Evolutionary conservation across 2,888 invertebrate genomes (phyloP), one percentile per base, ranked within the genome.

Genomic region (Archips crataeganus): DNA sequence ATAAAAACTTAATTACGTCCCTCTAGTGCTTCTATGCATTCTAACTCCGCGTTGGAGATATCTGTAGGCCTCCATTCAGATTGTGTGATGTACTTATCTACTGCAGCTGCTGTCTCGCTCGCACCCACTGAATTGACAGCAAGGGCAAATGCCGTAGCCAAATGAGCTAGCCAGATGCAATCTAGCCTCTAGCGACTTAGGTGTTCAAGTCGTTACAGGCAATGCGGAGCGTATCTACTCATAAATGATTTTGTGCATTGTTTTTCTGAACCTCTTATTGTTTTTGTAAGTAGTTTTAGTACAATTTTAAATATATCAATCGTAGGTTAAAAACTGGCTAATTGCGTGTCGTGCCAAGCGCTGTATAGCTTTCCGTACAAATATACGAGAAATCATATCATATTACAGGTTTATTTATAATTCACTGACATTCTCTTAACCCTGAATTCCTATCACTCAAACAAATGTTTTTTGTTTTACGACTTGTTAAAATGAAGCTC

Each of bases 51-150:
- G 74, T 34, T 39, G 60, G 69, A 70, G 60, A 61, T 74, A 74
- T 70, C 74, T 69, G 60, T 74, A 65, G 70, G 70, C 65, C 69
- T 70, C 69, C 60, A 74, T 74, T 74, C 69, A 70, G 69, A 70
- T 74, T 70, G 74, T 74, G 60, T 70, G 73, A 73, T 54, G 74
- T 64, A 70, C 51, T 70, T 74, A 74, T 74, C 74, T 74, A 39
- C 49, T 45, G 15, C 39, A 34, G 51, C 10, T 8, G 9, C 54
- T 51, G 32, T 74, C 65, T 64, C 70, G 15, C 60, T 74, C 70
- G 70, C 69, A 65, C 65, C 2, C 39, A 32, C 49, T 9, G n/a
- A 0, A 63, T 60, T 4, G 59, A 10, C 49, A 47, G 47, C 49
- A 34, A 49, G 51, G 69, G 68, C 45, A 54, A 65, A 60, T 49